Base-by-base conservation (phyloP, 2,888 invertebrate genomes). In the Hoplodrina blanda region DNA sequence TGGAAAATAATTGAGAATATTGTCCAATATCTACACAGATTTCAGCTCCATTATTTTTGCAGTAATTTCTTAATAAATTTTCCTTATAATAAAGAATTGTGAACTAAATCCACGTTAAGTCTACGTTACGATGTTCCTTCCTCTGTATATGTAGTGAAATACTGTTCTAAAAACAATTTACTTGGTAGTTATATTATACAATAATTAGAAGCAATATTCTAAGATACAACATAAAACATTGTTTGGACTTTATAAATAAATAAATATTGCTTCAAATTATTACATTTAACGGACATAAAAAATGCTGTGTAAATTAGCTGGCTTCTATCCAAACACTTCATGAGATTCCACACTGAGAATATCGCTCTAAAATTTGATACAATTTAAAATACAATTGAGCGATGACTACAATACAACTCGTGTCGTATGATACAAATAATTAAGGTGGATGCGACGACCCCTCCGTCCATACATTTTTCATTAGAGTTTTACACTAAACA, bases 361-460 rank as follows among this genome's bases (percentile, higher is more conserved):
- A 73, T 60, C 54, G 53, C 59, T 62, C 53, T 55, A 67, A 52
- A 62, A n/a, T 63, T 76, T 52, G 61, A 62, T 72, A 73, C 61
- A 75, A 74, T 80, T 67, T 64, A 59, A 59, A 72, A 65, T 71
- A 77, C 52, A 77, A 73, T 84, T 84, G 84, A 84, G 82, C 84
- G 78, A 73, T 72, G 63, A 64, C 68, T 70, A 73, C 54, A 67
- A 30, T 62, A 77, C 53, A 63, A 67, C 52, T 66, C 55, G 56
- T 80, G 57, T 71, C 54, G 41, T 66, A 68, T 60, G 50, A 69
- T 76, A 75, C 66, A 76, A 69, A 81, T 79, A 79, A 75, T 74
- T 76, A 76, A 76, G n/a, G n/a, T n/a, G n/a, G n/a, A n/a, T n/a
- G n/a, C n/a, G n/a, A n/a, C n/a, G n/a, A n/a, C n/a, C n/a, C n/a